Base-by-base conservation (phyloP, 2,113 vertebrate genomes). In the Scomber colias region DNA sequence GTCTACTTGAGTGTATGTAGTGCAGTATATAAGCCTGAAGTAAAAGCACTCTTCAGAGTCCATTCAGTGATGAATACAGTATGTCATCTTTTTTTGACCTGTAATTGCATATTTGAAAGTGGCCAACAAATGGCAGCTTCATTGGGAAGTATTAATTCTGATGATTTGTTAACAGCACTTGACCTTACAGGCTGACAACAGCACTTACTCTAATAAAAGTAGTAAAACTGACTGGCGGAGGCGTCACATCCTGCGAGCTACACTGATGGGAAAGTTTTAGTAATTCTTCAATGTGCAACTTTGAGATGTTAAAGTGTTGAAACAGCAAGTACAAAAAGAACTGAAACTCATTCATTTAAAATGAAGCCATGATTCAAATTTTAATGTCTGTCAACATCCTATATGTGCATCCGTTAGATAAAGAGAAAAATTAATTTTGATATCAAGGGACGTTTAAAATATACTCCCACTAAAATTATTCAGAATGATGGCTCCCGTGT, bases 381-480 rank as follows among this genome's bases (percentile, higher is more conserved):
- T 51, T 48, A 75, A 70, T 59, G 60, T 74, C 61, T 61, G 31
- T 75, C 45, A 65, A 15, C 21, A 63, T 71, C 40, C 59, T 75
- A 7, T 53, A 6, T 48, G 65, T 79, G 69, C 40, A 79, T 89
- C 40, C 64, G 14, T 85, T 30, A 74, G 49, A 80, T 75, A 62
- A 89, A 82, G 30, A 27, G 40, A 53, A 81, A 61, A 75, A 9
- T 17, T 1, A 0, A 10, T 77, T 54, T 66, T 11, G n/a, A 14
- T 55, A 35, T 65, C 67, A 68, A 55, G 77, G 71, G 73, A 83
- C 77, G 74, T 81, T 78, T 77, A 77, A 84, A 83, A 70, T 84
- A 35, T 45, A 65, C 31, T 75, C 76, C 1, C 19, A 60, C 44
- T 79, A 40, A 83, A 82, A 64, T 49, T 78, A 77, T 60, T 65